These are phyloP conservation scores for Alentia gelatinosa DNA, from an alignment of 2,888 invertebrate species.

Conservation along the genomic window DNA sequence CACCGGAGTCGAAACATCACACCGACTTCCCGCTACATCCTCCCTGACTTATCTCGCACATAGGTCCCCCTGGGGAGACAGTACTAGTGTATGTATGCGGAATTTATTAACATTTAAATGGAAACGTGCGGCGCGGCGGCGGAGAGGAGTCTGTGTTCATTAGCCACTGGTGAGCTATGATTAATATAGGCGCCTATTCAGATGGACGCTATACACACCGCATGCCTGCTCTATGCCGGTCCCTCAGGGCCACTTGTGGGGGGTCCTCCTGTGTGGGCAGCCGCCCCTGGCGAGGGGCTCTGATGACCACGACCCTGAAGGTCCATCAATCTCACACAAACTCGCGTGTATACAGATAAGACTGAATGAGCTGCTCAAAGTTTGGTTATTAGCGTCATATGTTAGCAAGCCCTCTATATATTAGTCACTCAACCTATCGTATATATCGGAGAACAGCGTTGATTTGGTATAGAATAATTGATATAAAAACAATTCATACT, in stretches of 20 bases:
- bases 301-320: neutral
- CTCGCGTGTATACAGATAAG: neutral
- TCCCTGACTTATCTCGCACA: neutral
- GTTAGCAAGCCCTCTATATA: too few relatives aligned
- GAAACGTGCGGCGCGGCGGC: neutral
- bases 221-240: neutral
- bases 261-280: neutral
- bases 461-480: too few relatives aligned
- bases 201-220: neutral
- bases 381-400: neutral
- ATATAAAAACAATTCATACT: too few relatives aligned
- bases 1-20: slow-evolving; percentile 18
- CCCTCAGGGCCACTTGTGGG: neutral
- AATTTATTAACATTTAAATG: slow-evolving; percentile 47
- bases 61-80: neutral
- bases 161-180: neutral
- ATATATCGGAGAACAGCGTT: too few relatives aligned
- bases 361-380: neutral
- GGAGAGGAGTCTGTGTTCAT: neutral
- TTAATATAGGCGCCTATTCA: neutral
- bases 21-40: neutral
- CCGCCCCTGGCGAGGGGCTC: neutral
- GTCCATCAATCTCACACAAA: neutral
- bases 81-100: neutral
- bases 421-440: too few relatives aligned